Conservation (phyloP, 2,113 vertebrate species). For the Scortum barcoo region DNA sequence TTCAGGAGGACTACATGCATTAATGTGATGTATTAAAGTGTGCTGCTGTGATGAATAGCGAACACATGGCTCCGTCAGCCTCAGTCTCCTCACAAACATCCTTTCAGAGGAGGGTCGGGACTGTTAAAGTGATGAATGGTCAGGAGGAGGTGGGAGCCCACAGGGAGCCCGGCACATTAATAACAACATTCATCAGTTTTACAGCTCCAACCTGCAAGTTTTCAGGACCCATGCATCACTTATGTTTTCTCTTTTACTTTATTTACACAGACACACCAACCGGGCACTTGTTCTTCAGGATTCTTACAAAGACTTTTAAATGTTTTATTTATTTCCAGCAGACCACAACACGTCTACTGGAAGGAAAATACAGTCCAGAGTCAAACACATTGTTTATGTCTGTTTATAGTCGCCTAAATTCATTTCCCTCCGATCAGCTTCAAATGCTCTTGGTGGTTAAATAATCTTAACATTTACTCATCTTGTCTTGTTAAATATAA, state of each 20-base stretch:
- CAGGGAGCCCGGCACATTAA: conserved; percentile 44
- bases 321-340: neutral
- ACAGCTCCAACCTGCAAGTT: conserved; percentile 37
- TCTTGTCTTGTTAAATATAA: neutral
- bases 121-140: conserved; percentile 63
- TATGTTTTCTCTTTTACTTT: neutral
- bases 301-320: too few relatives aligned
- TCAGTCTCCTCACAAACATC: conserved; percentile 3
- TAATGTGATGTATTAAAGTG: conserved; percentile 25
- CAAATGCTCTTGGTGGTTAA: neutral
- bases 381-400: neutral
- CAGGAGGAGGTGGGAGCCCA: conserved; percentile 13
- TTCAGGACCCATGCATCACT: conserved; percentile 13
- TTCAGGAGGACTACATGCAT: neutral
- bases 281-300: neutral
- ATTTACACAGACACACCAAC: neutral
- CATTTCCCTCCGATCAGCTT: neutral
- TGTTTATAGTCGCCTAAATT: neutral
- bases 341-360: neutral
- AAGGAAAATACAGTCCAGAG: too few relatives aligned
- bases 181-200: conserved; percentile 68
- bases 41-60: conserved; percentile 18
- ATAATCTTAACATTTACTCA: neutral
- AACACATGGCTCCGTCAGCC: neutral
- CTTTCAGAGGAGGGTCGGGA: conserved; percentile 8